Conservation (phyloP, 2,113 vertebrate species). For the Synchiropus splendidus region DNA sequence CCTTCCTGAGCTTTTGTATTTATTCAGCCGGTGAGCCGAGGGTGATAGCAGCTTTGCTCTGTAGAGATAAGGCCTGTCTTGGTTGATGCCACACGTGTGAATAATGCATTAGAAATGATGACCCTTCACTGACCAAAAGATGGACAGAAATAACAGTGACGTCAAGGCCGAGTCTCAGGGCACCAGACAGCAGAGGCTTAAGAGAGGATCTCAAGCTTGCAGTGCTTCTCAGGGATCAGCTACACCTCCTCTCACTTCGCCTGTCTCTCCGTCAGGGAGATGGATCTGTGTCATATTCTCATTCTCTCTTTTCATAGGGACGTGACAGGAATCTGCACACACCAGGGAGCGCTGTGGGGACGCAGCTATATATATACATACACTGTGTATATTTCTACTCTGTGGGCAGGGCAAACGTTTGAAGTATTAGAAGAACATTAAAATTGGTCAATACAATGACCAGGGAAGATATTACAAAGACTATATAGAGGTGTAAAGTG, state of each 20-base stretch:
- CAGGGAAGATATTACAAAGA: too few relatives aligned
- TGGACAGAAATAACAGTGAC: slow-evolving; percentile 57
- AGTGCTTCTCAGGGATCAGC: slow-evolving; percentile 45
- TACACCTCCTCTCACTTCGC: slow-evolving; percentile 40
- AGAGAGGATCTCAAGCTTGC: slow-evolving; percentile 36
- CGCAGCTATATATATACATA: too few relatives aligned
- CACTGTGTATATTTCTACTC: too few relatives aligned
- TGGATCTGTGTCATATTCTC: slow-evolving; percentile 32
- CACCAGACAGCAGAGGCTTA: slow-evolving; percentile 27
- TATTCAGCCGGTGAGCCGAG: slow-evolving; percentile 20
- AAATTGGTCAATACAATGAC: too few relatives aligned
- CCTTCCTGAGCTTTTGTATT: slow-evolving; percentile 8
- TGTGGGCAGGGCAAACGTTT: too few relatives aligned
- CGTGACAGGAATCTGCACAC: slow-evolving; percentile 46
- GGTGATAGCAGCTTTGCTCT: slow-evolving; percentile 29
- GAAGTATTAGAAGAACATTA: too few relatives aligned
- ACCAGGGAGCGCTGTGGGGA: slow-evolving; percentile 25
- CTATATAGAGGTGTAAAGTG: too few relatives aligned
- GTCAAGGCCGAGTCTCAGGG: slow-evolving; percentile 27
- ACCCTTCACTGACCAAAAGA: slow-evolving; percentile 45
- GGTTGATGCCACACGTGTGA: slow-evolving; percentile 41
- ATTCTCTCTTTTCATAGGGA: slow-evolving; percentile 36
- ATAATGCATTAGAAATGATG: slow-evolving; percentile 54
- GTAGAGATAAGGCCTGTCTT: slow-evolving; percentile 38
- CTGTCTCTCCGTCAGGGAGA: slow-evolving; percentile 15